A percentile compares a stretch with the other conserved stretches of the same genome.
Evolutionary conservation across 1,140 invertebrate species (phyloP).

Genomic region (Aplysia californica): DNA sequence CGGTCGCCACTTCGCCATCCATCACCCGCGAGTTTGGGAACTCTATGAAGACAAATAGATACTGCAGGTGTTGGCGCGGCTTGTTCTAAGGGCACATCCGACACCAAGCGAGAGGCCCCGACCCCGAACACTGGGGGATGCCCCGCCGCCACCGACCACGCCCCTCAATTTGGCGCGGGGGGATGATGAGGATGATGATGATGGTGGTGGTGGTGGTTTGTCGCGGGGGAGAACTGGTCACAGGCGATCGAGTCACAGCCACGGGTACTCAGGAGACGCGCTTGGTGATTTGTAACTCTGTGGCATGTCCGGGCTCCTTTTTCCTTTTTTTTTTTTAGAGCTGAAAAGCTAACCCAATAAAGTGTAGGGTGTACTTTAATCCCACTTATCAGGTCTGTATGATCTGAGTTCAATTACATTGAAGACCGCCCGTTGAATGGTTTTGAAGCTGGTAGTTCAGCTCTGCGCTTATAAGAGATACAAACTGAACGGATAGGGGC

Average conservation of each 20-base stretch:
- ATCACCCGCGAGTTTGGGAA: not conserved
- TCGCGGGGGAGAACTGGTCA: not conserved
- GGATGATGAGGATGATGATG: not conserved
- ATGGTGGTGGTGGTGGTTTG: not conserved
- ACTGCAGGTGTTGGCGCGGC: not conserved
- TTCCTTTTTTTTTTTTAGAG: no score
- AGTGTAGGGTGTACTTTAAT: no score
- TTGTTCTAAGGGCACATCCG: not conserved
- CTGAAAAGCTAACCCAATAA: no score
- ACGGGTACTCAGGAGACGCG: not conserved
- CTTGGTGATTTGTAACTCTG: no score
- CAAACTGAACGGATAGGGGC: no score
- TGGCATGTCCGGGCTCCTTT: no score
- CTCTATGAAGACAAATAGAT: slow-evolving; percentile 14
- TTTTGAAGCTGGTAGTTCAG: no score
- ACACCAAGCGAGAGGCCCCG: no score
- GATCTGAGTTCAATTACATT: no score
- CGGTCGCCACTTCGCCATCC: not conserved
- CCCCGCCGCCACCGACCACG: not conserved
- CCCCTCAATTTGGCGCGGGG: not conserved
- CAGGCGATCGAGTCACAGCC: not conserved
- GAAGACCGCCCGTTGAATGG: no score
- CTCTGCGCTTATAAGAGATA: no score
- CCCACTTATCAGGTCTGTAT: no score
- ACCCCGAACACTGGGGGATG: not conserved